Percentiles rank a stretch among this genome's conserved stretches.
phyloP scores from a whole-genome alignment of 2,888 invertebrate species.

The Drosophila histrio region DNA sequence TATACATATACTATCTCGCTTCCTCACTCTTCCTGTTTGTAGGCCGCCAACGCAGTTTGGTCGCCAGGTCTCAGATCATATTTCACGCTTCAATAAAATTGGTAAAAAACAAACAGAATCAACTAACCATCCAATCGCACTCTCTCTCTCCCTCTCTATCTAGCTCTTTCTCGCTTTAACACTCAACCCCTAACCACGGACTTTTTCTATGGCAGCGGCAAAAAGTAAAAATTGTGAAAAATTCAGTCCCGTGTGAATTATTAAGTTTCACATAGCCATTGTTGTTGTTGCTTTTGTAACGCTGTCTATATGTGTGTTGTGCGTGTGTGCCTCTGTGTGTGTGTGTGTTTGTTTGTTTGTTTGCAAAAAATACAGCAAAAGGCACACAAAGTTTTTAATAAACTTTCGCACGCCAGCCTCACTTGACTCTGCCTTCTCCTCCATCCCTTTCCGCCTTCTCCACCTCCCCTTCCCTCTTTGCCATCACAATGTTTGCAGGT shows the following conservation, averaged over 20 bases:
- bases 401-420: constrained; percentile 80
- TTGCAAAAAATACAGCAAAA: constrained; percentile 62
- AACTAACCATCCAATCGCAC: constrained; percentile 43
- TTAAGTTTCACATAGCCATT: constrained; percentile 72
- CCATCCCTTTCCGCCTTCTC: not conserved
- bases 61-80: constrained; percentile 61
- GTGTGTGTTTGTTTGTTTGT: constrained; percentile 42
- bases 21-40: constrained; percentile 3
- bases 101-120: constrained; percentile 40
- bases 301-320: constrained; percentile 14
- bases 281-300: constrained; percentile 44
- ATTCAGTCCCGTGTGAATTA: constrained; percentile 77
- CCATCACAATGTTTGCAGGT: constrained; percentile 28
- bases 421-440: constrained; percentile 51
- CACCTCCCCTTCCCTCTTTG: constrained; percentile 3
- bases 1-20: constrained; percentile 4
- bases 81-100: constrained; percentile 77
- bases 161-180: not conserved
- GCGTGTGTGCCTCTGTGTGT: constrained; percentile 20
- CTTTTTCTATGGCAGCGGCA: constrained; percentile 28
- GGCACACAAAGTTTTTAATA: constrained; percentile 76
- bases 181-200: not conserved
- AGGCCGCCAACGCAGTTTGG: constrained; percentile 36
- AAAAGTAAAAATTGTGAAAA: constrained; percentile 74
- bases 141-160: not conserved